Conservation (phyloP, 2,113 vertebrate genomes). For the Sylvietta virens region DNA sequence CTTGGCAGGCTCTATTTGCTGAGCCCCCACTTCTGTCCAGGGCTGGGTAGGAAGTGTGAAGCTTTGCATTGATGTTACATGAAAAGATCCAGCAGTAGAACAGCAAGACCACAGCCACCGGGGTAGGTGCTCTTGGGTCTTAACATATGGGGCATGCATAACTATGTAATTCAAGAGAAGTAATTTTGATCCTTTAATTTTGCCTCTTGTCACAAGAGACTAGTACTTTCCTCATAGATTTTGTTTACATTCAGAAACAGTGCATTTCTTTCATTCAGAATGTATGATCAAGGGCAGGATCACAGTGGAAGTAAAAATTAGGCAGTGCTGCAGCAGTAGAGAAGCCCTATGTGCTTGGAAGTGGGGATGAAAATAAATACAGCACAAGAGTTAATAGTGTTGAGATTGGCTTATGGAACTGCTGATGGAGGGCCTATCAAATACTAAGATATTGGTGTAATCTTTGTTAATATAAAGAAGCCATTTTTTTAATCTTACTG, state of each 20-base stretch:
- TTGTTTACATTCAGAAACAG: neutral
- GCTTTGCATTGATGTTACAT: neutral
- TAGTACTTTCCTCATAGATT: neutral
- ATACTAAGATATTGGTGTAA: neutral
- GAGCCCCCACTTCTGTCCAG: neutral
- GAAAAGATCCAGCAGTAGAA: neutral
- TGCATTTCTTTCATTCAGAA: neutral
- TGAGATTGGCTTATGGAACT: neutral
- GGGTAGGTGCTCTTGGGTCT: neutral
- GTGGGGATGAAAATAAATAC: neutral
- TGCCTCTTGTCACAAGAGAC: neutral
- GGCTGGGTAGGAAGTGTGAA: neutral
- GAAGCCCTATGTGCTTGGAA: neutral
- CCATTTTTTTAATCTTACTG: neutral
- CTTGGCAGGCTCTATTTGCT: neutral
- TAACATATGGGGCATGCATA: rapidly evolving
- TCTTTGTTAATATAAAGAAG: neutral
- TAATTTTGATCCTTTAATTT: neutral
- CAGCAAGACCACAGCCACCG: neutral
- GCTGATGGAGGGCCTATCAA: neutral
- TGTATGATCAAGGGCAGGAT: neutral
- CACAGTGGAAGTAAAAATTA: neutral
- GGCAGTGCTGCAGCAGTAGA: neutral
- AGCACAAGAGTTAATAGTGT: neutral
- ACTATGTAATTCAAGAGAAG: neutral